A percentile compares a stretch with the other conserved stretches of the same genome.
Conservation (phyloP, 1,140 invertebrate genomes). For the Drosophila carrolli region DNA sequence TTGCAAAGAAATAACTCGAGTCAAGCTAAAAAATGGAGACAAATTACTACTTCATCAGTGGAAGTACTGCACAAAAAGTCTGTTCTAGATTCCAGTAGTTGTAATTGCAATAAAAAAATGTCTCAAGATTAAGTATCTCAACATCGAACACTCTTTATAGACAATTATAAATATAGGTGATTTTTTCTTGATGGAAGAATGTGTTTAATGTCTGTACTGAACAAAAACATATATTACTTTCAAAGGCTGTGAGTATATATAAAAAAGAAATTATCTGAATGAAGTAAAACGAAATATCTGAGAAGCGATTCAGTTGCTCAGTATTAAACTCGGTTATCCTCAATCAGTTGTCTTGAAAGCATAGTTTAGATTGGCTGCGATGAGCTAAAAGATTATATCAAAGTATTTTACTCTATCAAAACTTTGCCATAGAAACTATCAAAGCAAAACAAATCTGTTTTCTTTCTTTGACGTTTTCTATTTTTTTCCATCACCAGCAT, state of each 20-base stretch:
- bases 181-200: background rate
- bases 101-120: conserved; percentile 4
- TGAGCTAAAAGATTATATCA: conserved; percentile 12
- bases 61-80: conserved; percentile 10
- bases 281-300: too few species aligned
- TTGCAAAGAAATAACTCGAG: conserved; percentile 17
- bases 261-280: background rate
- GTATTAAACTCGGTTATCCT: background rate
- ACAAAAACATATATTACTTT: background rate
- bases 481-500: background rate
- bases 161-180: background rate
- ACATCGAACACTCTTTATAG: conserved; percentile 1
- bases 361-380: conserved; percentile 17
- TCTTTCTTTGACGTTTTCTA: conserved; percentile 6
- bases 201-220: background rate
- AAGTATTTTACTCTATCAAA: conserved; percentile 5
- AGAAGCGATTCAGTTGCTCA: background rate
- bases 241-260: too few species aligned
- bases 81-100: conserved; percentile 1
- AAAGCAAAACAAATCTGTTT: conserved; percentile 32
- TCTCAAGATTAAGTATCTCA: conserved; percentile 7
- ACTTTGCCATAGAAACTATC: conserved; percentile 30
- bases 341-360: background rate
- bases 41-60: conserved; percentile 51
- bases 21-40: conserved; percentile 42